phyloP scores from a whole-genome alignment of 2,113 vertebrate species.

The Tachysurus fulvidraco region DNA sequence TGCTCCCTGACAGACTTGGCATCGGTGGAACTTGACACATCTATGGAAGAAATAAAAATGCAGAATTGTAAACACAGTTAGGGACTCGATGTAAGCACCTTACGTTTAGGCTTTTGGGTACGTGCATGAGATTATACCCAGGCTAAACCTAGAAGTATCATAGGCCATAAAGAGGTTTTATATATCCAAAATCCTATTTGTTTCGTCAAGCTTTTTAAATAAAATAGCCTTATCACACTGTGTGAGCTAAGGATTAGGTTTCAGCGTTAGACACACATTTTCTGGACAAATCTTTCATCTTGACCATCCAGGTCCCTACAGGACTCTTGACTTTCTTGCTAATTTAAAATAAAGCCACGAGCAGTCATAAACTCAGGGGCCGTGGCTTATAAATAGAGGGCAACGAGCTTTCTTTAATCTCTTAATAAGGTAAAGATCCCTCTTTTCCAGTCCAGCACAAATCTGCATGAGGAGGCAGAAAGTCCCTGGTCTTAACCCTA shows the following conservation, averaged over 20 bases:
- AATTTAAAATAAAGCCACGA: not conserved
- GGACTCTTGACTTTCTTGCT: not conserved
- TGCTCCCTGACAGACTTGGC: constrained; percentile 80
- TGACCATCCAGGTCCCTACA: not conserved
- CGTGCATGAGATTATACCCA: not conserved
- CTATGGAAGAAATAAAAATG: constrained; percentile 68
- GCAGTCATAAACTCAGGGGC: not conserved
- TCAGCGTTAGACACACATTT: not conserved
- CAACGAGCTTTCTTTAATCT: not conserved
- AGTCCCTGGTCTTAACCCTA: not conserved
- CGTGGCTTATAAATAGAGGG: not conserved
- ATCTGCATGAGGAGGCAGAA: not conserved
- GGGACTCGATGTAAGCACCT: not conserved
- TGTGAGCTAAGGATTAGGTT: not conserved
- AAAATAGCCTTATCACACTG: not conserved
- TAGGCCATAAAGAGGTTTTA: not conserved
- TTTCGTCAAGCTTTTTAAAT: not conserved
- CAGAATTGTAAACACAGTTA: not conserved
- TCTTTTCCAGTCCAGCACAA: not conserved
- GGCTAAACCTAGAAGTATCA: not conserved
- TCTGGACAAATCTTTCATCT: not conserved
- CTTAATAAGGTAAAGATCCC: not conserved
- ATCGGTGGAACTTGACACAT: constrained; percentile 78
- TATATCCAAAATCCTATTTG: constrained; percentile 1
- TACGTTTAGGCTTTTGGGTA: not conserved